These are phyloP conservation scores for Cataglyphis altisquamis DNA, from an alignment of 2,888 invertebrate species.

Conservation along the genomic window DNA sequence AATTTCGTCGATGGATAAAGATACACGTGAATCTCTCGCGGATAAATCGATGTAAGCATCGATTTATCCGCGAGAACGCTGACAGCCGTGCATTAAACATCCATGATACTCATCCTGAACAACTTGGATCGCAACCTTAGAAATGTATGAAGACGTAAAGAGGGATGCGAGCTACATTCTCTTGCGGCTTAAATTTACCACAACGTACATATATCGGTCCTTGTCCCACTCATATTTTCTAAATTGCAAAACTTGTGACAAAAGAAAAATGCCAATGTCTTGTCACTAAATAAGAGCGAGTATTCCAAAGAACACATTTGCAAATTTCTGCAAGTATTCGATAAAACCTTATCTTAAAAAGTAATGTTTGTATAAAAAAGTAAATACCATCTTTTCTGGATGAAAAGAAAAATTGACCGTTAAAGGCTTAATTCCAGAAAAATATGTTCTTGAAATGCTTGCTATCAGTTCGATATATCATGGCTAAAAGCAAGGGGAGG, in stretches of 20 bases:
- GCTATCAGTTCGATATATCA: background rate
- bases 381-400: background rate
- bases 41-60: conserved; percentile 36
- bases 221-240: background rate
- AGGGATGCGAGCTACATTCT: background rate
- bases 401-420: background rate
- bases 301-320: background rate
- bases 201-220: background rate
- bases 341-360: background rate
- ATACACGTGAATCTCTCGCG: conserved; percentile 21
- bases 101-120: background rate
- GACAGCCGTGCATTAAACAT: conserved; percentile 42
- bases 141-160: background rate
- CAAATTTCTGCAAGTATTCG: background rate
- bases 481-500: background rate
- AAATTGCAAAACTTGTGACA: background rate
- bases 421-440: background rate
- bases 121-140: conserved; percentile 12
- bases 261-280: background rate
- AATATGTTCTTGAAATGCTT: background rate
- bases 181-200: conserved; percentile 5
- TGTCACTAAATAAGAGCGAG: background rate
- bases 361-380: background rate
- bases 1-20: conserved; percentile 41
- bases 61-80: conserved; percentile 33